Evolutionary conservation across 64 coral and sea anemone species (phyloP), one percentile per base, ranked within the genome.

Genomic region (Pocillopora verrucosa): DNA sequence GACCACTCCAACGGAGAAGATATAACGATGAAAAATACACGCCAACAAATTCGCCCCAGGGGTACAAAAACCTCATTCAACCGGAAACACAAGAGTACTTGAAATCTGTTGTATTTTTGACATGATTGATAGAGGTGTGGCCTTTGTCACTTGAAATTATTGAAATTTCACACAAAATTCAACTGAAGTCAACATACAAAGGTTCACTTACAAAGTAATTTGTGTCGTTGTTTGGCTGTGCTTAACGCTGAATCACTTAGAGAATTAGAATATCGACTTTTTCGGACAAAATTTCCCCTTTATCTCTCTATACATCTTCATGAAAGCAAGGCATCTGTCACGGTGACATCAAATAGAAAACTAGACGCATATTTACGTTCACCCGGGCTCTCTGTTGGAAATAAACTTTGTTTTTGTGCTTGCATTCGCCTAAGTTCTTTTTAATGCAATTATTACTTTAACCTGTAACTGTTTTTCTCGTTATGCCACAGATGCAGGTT

Each of bases 61-160:
- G 75, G 86, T 88, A 88, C 56, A 36, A 60, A 61, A 84, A 75
- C 72, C 56, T 57, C 34, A 68, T 76, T 19, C 60, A 78, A 80
- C 60, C 90, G 90, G 90, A 92, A 92, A 87, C 73, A 45, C 58
- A 35, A 35, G 58, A 68, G 62, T 73, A 61, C 90, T 87, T 59
- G 58, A 74, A 51, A 60, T 87, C 90, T 79, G n/a, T 92, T 92
- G 83, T 92, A 79, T 86, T 92, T 86, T 64, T 67, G 61, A 92
- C 60, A 68, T 80, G 90, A 92, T 78, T 92, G 90, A 87, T 61
- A 79, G 90, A 92, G 90, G 90, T 83, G 90, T 16, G 75, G 82
- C 73, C 62, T 69, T 78, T 91, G 89, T 91, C 89, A 91, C 89
- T 84, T 91, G 80, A 91, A 57, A 82, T 79, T 61, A 83, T 91